Evolutionary conservation across 2,113 vertebrate species (phyloP).

Genomic region (Pluvialis apricaria): DNA sequence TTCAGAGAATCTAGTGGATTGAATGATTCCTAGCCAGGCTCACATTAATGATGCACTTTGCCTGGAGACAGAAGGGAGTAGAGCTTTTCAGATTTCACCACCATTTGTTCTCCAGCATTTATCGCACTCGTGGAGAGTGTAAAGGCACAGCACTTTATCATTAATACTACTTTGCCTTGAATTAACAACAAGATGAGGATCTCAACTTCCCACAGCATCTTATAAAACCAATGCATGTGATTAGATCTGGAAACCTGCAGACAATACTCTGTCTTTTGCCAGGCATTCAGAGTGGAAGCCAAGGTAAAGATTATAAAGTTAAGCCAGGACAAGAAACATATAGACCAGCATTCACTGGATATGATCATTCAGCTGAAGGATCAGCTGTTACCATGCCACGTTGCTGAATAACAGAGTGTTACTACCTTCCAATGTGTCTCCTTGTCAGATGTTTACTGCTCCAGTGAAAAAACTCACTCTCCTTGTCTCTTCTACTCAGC

Average conservation of each 20-base stretch:
- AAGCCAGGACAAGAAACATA: neutral
- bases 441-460: neutral
- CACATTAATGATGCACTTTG: neutral
- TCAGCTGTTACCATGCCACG: neutral
- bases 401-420: neutral
- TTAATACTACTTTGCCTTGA: neutral
- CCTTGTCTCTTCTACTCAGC: neutral
- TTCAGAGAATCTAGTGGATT: neutral
- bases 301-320: neutral
- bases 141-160: neutral
- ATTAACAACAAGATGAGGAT: neutral
- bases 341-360: neutral
- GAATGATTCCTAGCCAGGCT: neutral
- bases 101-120: neutral
- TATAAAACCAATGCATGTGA: neutral
- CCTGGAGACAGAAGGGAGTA: neutral
- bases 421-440: accelerated
- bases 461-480: neutral
- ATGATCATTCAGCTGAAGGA: neutral
- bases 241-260: neutral
- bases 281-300: neutral
- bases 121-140: neutral
- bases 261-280: neutral
- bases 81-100: neutral
- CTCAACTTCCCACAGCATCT: neutral